phyloP scores from a whole-genome alignment of 2,797 vertebrate species.

The Chloroceryle amazona region DNA sequence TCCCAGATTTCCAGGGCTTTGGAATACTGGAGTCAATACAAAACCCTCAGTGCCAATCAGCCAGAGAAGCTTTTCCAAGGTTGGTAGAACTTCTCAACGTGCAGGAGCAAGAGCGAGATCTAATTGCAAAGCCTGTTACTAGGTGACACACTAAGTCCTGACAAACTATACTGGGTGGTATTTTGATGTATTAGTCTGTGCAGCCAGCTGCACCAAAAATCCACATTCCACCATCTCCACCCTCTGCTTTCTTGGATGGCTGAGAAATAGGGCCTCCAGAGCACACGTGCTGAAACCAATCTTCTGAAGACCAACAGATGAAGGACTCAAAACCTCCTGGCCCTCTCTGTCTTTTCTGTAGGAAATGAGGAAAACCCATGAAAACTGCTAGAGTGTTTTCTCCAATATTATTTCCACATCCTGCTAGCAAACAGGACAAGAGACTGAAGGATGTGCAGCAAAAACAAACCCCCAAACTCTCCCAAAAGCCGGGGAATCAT shows the following conservation, averaged over 20 bases:
- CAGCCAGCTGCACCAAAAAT: background rate
- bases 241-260: background rate
- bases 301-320: background rate
- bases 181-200: constrained; percentile 8
- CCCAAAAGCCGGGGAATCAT: background rate
- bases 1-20: background rate
- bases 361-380: background rate
- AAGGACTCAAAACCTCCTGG: background rate
- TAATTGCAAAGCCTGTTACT: constrained; percentile 62
- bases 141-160: constrained; percentile 53
- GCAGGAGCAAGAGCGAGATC: background rate
- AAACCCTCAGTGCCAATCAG: background rate
- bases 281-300: background rate
- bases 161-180: constrained; percentile 17
- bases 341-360: background rate
- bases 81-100: background rate
- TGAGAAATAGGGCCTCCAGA: background rate
- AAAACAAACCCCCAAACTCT: background rate
- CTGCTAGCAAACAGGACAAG: background rate
- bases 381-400: background rate
- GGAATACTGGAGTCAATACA: background rate
- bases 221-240: background rate
- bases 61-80: background rate
- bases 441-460: background rate
- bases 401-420: background rate